Conservation (phyloP, 2,113 vertebrate genomes). For the Chlorodrepanis virens region DNA sequence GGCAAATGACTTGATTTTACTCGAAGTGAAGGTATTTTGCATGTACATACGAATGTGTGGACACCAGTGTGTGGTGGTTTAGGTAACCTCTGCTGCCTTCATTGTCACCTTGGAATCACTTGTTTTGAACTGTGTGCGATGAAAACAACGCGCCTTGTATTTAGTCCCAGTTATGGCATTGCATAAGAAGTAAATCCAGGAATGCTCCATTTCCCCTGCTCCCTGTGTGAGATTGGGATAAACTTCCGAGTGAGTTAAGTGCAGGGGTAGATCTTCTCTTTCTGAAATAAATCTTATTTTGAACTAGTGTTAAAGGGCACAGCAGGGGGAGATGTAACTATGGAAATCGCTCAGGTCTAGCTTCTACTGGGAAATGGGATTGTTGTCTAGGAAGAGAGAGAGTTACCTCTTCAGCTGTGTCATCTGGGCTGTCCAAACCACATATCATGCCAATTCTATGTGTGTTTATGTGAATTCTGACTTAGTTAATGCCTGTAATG, state of each 20-base stretch:
- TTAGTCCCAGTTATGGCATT: background rate
- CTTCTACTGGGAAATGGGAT: background rate
- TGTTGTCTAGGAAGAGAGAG: background rate
- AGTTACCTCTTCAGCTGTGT: background rate
- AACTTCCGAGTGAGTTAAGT: background rate
- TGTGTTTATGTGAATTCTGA: background rate
- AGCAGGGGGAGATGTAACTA: background rate
- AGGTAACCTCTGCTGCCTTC: background rate
- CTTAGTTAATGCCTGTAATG: background rate
- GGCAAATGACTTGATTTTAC: background rate
- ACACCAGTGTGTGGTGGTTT: rapidly evolving
- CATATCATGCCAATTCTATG: rapidly evolving
- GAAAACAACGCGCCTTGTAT: background rate
- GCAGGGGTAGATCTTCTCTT: background rate
- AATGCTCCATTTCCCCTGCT: background rate
- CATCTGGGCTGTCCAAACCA: background rate
- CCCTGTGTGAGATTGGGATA: background rate
- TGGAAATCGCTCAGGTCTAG: background rate
- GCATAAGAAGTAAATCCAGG: background rate
- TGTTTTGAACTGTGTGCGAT: background rate
- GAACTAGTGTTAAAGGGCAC: background rate
- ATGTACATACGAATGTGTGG: rapidly evolving
- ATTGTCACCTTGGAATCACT: background rate
- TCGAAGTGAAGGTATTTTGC: background rate
- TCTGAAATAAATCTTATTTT: background rate